phyloP scores from a whole-genome alignment of 2,888 invertebrate genomes.

The Drosophila kambysellisi region DNA sequence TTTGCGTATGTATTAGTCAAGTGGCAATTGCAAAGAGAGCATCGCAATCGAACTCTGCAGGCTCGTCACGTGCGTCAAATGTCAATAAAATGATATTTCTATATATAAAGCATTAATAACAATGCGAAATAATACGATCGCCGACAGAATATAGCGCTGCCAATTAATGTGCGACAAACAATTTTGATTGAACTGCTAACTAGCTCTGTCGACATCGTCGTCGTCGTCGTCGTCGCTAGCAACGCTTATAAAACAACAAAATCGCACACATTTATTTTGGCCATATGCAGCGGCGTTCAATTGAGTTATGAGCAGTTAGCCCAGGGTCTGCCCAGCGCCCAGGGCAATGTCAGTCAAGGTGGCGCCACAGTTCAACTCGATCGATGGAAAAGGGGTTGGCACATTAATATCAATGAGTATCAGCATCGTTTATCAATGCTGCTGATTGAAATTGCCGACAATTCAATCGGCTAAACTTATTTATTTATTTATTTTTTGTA shows the following conservation, averaged over 20 bases:
- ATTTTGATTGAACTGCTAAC: slow-evolving; percentile 70
- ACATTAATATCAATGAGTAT: slow-evolving; percentile 61
- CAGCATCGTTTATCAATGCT: slow-evolving; percentile 30
- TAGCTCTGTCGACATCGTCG: slow-evolving; percentile 25
- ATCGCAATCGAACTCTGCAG: slow-evolving; percentile 37
- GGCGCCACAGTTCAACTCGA: slow-evolving; percentile 36
- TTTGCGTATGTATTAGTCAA: not conserved
- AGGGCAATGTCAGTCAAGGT: slow-evolving; percentile 52
- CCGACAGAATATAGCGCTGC: slow-evolving; percentile 39
- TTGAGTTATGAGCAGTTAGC: slow-evolving; percentile 31
- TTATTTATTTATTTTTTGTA: slow-evolving; percentile 42
- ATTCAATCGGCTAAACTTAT: slow-evolving; percentile 30
- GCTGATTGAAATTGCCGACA: slow-evolving; percentile 68
- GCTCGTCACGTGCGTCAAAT: slow-evolving; percentile 70
- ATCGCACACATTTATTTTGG: slow-evolving; percentile 72
- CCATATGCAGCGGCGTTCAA: slow-evolving; percentile 54
- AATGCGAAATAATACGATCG: slow-evolving; percentile 60
- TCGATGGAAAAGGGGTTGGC: slow-evolving; percentile 23
- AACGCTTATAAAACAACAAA: slow-evolving; percentile 60
- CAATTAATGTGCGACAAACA: slow-evolving; percentile 76
- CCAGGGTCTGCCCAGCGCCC: slow-evolving; percentile 34
- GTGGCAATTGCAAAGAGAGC: slow-evolving; percentile 5
- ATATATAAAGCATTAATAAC: slow-evolving; percentile 58
- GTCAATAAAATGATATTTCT: slow-evolving; percentile 69
- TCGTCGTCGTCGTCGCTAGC: not conserved